Base-by-base conservation (phyloP, 92 coral and sea anemone species). In the Montipora capitata region DNA sequence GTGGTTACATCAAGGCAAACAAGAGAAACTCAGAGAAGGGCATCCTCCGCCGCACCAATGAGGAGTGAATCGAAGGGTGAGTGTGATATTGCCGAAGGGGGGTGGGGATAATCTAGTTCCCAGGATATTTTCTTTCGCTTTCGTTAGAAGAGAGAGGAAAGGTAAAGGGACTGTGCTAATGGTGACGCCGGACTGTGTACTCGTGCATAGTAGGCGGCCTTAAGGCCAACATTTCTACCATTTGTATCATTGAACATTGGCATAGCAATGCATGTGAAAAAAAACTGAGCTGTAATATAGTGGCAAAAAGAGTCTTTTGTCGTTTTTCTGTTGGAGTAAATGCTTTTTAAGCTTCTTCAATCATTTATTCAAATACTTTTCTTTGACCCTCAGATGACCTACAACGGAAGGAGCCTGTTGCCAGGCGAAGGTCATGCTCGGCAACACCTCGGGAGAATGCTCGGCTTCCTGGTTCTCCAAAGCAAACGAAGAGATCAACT, bases 341-440 rank as follows among this genome's bases (percentile, higher is more conserved):
- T 54, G 61, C 2, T 2, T 27, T 35, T 10, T 4, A 1, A 38
- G 2, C 70, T 5, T 65, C 27, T 39, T 6, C 10, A 35, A 3
- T 15, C 39, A 17, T n/a, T 16, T 6, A 40, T 64, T 64, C 13
- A 5, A 10, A 65, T 66, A 2, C 11, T 41, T 27, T 81, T 9
- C 38, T 17, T 72, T 82, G 51, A 35, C 48, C 0, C 57, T 16
- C 71, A 72, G 87, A 83, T 2, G 87, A 73, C 62, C 27, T 68
- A 18, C 14, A 72, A 40, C 69, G 59, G 45, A 20, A 77, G 45
- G 87, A 71, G 48, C 35, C 62, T 44, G 72, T 40, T 72, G 61
- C 87, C 56, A 83, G 35, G 10, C 80, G 87, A 62, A 58, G 87
- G 20, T 83, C 87, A 72, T 72, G 79, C 16, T 72, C 87, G 43